Evolutionary conservation across 2,888 invertebrate genomes (phyloP).

Genomic region (Chaitophorus viminalis): DNA sequence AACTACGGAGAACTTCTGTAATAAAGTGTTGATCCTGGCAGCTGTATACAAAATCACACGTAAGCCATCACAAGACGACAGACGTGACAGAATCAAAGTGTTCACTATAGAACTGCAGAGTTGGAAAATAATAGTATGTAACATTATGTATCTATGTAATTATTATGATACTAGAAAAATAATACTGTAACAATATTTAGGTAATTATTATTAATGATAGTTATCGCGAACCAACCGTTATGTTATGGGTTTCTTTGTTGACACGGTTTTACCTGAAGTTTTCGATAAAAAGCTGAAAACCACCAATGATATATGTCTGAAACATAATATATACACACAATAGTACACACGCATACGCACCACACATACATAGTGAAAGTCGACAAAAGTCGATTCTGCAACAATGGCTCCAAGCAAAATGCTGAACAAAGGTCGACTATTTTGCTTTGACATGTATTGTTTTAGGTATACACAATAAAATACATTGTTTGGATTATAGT

Average conservation of each 20-base stretch:
- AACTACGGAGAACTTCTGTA: too few species aligned
- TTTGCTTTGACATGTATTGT: conserved; percentile 41
- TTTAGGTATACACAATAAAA: conserved; percentile 22
- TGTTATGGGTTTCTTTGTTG: conserved; percentile 29
- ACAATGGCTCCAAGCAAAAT: conserved; percentile 40
- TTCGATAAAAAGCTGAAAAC: conserved; percentile 11
- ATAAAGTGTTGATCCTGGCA: too few species aligned
- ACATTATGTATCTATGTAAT: too few species aligned
- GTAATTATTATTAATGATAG: not conserved
- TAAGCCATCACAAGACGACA: too few species aligned
- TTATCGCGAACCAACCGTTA: not conserved
- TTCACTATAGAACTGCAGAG: too few species aligned
- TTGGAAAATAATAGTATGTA: too few species aligned
- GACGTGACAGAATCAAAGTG: too few species aligned
- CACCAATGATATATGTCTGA: conserved; percentile 12
- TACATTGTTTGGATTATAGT: conserved; percentile 28
- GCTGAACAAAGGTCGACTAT: conserved; percentile 46
- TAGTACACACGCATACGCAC: not conserved
- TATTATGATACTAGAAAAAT: not conserved
- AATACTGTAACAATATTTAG: not conserved
- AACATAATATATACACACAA: not conserved
- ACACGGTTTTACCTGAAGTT: not conserved
- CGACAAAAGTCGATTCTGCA: conserved; percentile 33
- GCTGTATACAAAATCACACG: too few species aligned
- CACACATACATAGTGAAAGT: not conserved